phyloP scores from a whole-genome alignment of 2,797 vertebrate species.

The Dipus sagitta region DNA sequence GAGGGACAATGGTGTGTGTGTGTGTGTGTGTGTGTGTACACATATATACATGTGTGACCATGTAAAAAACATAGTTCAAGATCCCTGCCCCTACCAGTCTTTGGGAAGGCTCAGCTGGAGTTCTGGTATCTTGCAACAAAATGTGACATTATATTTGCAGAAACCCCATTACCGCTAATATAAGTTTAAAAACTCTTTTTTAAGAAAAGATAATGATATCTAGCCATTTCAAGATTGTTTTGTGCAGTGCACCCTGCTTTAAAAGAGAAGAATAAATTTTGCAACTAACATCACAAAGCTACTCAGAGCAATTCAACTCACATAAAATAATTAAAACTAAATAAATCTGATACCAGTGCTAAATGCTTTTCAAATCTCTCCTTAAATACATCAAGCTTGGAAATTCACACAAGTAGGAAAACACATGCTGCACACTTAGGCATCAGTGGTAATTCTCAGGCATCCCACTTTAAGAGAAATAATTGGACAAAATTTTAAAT shows the following conservation, averaged over 20 bases:
- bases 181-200: conserved; percentile 76
- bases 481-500: conserved; percentile 67
- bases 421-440: conserved; percentile 48
- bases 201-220: conserved; percentile 72
- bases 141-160: conserved; percentile 75
- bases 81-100: conserved; percentile 14
- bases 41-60: no score
- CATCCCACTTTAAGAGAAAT: conserved; percentile 62
- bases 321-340: conserved; percentile 82
- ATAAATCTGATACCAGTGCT: conserved; percentile 77
- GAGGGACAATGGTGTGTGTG: conserved; percentile 69
- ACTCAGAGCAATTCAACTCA: conserved; percentile 70
- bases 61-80: conserved; percentile 55
- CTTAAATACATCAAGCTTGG: conserved; percentile 67
- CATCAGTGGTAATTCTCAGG: conserved; percentile 20
- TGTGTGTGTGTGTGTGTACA: not conserved
- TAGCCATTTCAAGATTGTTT: conserved; percentile 78
- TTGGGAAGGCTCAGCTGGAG: conserved; percentile 69
- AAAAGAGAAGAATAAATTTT: conserved; percentile 72
- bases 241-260: conserved; percentile 49
- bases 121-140: conserved; percentile 53
- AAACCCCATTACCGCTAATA: conserved; percentile 76
- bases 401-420: conserved; percentile 62
- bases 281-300: conserved; percentile 75
- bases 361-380: conserved; percentile 69